Evolutionary conservation across 2,888 invertebrate genomes (phyloP).

Genomic region (Spialia ferax): DNA sequence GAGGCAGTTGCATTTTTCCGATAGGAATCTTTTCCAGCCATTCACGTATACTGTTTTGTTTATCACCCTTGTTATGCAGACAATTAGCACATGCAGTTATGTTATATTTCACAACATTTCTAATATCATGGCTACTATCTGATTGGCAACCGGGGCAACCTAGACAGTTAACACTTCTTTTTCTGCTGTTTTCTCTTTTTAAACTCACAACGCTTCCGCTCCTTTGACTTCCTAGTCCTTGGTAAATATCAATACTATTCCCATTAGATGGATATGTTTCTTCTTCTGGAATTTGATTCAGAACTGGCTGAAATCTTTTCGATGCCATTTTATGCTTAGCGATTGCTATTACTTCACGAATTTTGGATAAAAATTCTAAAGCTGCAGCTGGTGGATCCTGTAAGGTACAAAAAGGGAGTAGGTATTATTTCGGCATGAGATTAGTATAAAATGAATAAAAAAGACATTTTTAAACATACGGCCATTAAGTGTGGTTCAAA

Average conservation of each 20-base stretch:
- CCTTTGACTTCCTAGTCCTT: conserved; percentile 81
- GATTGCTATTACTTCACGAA: conserved; percentile 95
- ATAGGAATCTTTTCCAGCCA: conserved; percentile 92
- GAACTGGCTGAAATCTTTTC: conserved; percentile 92
- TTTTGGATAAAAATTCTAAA: conserved; percentile 95
- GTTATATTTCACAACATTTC: conserved; percentile 76
- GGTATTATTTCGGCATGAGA: not conserved
- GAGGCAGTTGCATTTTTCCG: conserved; percentile 62
- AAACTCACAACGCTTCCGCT: conserved; percentile 86
- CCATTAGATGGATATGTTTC: conserved; percentile 83
- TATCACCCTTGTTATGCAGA: conserved; percentile 87
- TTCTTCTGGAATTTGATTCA: conserved; percentile 94
- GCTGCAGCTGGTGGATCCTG: conserved; percentile 97
- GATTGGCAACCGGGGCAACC: conserved; percentile 90
- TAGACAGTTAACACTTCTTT: conserved; percentile 82
- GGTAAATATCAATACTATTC: conserved; percentile 79
- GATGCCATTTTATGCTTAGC: conserved; percentile 95
- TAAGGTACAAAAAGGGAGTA: conserved; percentile 54
- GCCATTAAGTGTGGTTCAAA: conserved; percentile 95
- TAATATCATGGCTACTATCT: conserved; percentile 61
- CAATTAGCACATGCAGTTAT: conserved; percentile 84
- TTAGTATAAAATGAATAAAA: not conserved
- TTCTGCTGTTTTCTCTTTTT: conserved; percentile 88
- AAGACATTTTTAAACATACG: conserved; percentile 72
- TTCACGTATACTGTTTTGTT: conserved; percentile 91